Evolutionary conservation across 2,113 vertebrate species (phyloP).

Genomic region (Tragelaphus scriptus): DNA sequence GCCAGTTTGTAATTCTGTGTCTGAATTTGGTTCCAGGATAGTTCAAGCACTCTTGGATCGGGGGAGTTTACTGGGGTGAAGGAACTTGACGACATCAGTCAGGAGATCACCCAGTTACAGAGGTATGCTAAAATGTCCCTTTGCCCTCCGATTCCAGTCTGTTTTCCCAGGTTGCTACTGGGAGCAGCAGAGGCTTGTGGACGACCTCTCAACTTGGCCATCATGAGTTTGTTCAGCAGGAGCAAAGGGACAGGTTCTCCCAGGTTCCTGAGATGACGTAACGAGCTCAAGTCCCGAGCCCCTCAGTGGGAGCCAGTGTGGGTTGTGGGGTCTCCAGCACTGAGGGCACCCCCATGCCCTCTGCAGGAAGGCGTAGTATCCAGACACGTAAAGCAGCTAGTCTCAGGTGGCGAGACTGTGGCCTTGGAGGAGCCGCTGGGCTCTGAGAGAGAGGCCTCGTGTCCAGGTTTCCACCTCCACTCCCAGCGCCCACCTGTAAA

Average conservation of each 20-base stretch:
- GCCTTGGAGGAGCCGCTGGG: background rate
- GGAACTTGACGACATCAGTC: slow-evolving; percentile 96
- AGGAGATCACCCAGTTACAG: slow-evolving; percentile 95
- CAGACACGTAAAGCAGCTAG: background rate
- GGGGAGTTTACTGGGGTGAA: slow-evolving; percentile 97
- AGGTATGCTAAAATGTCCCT: slow-evolving; percentile 78
- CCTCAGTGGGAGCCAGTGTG: background rate
- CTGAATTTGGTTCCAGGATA: slow-evolving; percentile 85
- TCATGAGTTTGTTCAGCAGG: background rate
- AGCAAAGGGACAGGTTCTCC: background rate
- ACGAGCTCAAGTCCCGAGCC: rapidly evolving
- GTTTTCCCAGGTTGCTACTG: background rate
- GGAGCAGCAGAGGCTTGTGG: background rate
- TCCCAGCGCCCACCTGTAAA: background rate
- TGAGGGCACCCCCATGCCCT: background rate
- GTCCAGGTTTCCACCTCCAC: background rate
- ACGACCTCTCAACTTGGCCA: background rate
- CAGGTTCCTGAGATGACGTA: background rate
- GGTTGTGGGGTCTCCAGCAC: background rate
- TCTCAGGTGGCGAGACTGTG: background rate
- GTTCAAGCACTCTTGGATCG: slow-evolving; percentile 90
- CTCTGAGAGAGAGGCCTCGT: background rate
- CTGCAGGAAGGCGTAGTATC: background rate
- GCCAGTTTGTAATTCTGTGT: background rate
- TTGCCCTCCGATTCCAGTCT: too few relatives aligned